Evolutionary conservation across 2,113 vertebrate genomes (phyloP).

Genomic region (Delphinus delphis): DNA sequence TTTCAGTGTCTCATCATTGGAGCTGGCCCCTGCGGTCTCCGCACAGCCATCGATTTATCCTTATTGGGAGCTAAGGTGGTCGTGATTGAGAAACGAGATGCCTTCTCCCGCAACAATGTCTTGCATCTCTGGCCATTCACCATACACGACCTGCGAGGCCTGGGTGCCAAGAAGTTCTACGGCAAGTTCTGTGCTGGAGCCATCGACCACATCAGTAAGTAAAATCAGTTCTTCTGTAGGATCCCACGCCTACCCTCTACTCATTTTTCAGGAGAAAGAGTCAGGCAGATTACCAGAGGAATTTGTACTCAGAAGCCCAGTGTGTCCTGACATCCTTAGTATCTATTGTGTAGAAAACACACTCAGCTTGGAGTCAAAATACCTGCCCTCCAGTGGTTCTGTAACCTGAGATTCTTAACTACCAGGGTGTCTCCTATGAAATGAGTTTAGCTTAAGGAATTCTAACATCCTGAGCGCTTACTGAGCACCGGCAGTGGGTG

Average conservation of each 20-base stretch:
- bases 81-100: conserved; percentile 96
- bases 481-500: not conserved
- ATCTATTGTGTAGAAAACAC: not conserved
- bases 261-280: not conserved
- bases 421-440: not conserved
- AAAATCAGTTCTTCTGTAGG: not conserved
- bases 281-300: not conserved
- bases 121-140: conserved; percentile 98
- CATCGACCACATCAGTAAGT: conserved; percentile 99
- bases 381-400: not conserved
- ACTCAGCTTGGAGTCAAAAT: not conserved
- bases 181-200: conserved; percentile 99
- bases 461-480: not conserved
- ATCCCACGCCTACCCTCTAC: not conserved
- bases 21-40: conserved; percentile 96
- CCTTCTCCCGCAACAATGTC: conserved; percentile 98
- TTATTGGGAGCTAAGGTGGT: conserved; percentile 98
- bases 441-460: not conserved
- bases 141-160: conserved; percentile 95
- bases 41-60: conserved; percentile 95
- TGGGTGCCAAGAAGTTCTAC: conserved; percentile 98
- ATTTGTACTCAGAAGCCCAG: not conserved
- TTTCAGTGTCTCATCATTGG: conserved; percentile 98
- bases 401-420: not conserved
- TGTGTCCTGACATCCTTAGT: not conserved